phyloP scores from a whole-genome alignment of 2,113 vertebrate genomes.

The Anolis sagrei region DNA sequence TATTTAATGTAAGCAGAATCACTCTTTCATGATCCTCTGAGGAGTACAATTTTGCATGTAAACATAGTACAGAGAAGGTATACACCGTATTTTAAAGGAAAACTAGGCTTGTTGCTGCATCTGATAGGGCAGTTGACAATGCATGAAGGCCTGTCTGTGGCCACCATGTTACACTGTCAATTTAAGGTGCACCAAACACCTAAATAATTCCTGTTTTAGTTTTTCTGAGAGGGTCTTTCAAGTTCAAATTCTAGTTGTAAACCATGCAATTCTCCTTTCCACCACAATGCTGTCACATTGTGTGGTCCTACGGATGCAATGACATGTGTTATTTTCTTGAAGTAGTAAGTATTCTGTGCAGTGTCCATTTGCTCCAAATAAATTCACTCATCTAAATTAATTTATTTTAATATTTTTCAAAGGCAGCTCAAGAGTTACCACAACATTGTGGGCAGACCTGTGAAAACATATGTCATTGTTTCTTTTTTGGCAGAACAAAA shows the following conservation, averaged over 20 bases:
- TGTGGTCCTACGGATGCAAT: not conserved
- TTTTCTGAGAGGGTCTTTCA: not conserved
- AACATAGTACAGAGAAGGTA: no score
- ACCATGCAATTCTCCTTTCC: no score
- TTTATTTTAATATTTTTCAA: not conserved
- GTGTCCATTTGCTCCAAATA: not conserved
- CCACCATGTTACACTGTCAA: no score
- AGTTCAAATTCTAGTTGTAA: not conserved
- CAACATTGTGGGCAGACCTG: conserved; percentile 28
- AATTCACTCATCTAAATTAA: conserved; percentile 36
- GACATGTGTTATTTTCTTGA: conserved; percentile 24
- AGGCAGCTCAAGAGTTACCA: conserved; percentile 30
- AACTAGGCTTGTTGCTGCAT: no score
- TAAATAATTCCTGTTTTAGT: no score
- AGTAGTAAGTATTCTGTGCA: conserved; percentile 12
- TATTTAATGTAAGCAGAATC: no score
- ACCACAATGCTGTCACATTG: not conserved
- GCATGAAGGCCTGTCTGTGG: no score
- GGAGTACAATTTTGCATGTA: no score
- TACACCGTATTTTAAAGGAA: no score
- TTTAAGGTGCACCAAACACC: no score
- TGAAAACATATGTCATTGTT: conserved; percentile 44
- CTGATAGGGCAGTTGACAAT: no score
- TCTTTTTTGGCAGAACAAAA: conserved; percentile 50
- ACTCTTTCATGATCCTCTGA: no score